Evolutionary conservation across 2,888 invertebrate species (phyloP), one percentile per base, ranked within the genome.

Genomic region (Cartodere bifasciata): DNA sequence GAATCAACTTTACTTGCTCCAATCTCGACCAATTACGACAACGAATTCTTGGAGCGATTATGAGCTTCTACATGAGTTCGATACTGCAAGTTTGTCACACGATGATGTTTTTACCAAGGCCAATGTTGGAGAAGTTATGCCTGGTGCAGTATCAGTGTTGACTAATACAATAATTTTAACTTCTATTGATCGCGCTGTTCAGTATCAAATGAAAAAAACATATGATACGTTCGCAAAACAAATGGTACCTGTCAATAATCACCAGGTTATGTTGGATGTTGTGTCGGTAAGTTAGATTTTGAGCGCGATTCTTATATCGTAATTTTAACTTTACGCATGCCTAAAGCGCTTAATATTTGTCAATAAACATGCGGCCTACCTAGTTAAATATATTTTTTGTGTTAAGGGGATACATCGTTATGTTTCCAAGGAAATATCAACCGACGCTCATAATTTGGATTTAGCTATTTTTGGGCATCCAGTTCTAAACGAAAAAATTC

Each of bases 21-120:
- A 87, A 72, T 76, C 80, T 2, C 68, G 86, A 4, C 81, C 84
- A 1, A 73, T 87, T 29, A 85, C 85, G 0, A 74, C 77, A 0
- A 49, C 80, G 15, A 73, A 77, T 41, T 56, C 67, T 1, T 85
- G 84, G 72, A 74, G 73, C 0, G 79, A 85, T 32, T 81, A 77
- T 44, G 87, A 88, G 46, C 52, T 88, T 16, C 58, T 71, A 3
- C 85, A 85, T 48, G 88, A 90, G 56, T 62, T 81, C 46, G 86
- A 87, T 53, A 58, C 67, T 1, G 66, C 81, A 0, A 56, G 76
- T 3, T 65, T 76, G 48, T 65, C 72, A 1, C 72, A 76, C 13
- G 65, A 68, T n/a, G 77, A 79, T 37, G 56, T 74, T 1, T 52
- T 68, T 13, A 77, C 81, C 0, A 75, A 74, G 37, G 82, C 77